These are phyloP conservation scores for Agrochola lychnidis DNA, from an alignment of 2,888 invertebrate species.

Conservation along the genomic window DNA sequence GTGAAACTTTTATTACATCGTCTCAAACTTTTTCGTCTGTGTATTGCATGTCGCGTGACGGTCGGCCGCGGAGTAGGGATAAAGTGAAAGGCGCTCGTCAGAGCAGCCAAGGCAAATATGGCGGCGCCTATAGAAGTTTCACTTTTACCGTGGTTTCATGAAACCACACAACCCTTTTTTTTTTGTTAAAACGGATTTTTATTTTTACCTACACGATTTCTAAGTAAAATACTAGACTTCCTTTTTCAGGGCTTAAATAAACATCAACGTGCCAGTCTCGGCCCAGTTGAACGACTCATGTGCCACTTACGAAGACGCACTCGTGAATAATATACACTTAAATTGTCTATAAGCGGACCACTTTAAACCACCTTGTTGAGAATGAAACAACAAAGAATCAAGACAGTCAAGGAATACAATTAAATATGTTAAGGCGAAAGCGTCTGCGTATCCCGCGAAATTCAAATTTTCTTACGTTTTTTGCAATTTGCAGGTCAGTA, in stretches of 20 bases:
- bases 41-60: too few species aligned
- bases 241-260: slow-evolving; percentile 9
- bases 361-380: slow-evolving; percentile 15
- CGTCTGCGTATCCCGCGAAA: too few species aligned
- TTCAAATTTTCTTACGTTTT: too few species aligned
- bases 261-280: not conserved
- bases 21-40: too few species aligned
- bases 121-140: too few species aligned
- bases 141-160: too few species aligned
- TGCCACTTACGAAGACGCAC: slow-evolving; percentile 5
- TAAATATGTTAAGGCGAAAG: not conserved
- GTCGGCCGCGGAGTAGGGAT: too few species aligned
- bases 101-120: too few species aligned
- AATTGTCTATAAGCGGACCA: slow-evolving; percentile 37
- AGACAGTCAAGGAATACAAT: not conserved
- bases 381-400: slow-evolving; percentile 3
- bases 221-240: not conserved
- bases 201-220: not conserved
- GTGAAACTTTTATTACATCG: too few species aligned
- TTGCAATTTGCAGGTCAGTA: too few species aligned
- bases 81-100: too few species aligned
- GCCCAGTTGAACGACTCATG: slow-evolving; percentile 21
- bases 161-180: too few species aligned
- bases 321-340: slow-evolving; percentile 52
- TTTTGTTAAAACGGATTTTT: not conserved